Evolutionary conservation across 2,113 vertebrate genomes (phyloP).

Genomic region (Neoarius graeffei): DNA sequence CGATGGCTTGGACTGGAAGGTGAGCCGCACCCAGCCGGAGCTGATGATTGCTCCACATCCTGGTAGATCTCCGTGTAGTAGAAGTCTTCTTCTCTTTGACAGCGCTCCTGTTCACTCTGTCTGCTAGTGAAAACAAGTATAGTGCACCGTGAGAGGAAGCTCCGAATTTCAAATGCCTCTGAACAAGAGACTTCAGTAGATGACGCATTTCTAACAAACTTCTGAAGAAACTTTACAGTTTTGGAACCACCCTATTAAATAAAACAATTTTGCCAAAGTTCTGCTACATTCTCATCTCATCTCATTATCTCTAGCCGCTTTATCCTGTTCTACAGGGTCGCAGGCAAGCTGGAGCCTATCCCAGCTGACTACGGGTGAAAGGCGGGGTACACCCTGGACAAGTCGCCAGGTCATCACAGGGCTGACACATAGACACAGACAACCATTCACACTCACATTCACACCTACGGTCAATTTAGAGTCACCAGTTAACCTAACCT

Average conservation of each 20-base stretch:
- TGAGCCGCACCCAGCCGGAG: constrained; percentile 43
- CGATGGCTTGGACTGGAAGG: constrained; percentile 52
- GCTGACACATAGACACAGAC: no score
- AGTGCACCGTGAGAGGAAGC: neutral
- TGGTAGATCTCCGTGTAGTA: constrained; percentile 88
- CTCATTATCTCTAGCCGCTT: no score
- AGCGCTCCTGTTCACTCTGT: constrained; percentile 74
- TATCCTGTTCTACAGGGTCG: no score
- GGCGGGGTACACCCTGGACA: no score
- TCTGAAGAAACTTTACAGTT: neutral
- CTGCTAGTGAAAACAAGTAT: constrained; percentile 49
- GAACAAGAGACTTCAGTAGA: neutral
- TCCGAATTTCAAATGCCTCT: neutral
- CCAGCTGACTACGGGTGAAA: no score
- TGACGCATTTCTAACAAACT: neutral
- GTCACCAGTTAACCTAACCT: no score
- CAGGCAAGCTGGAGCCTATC: no score
- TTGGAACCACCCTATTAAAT: neutral
- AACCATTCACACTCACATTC: no score
- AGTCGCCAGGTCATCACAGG: no score
- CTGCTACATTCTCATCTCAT: neutral
- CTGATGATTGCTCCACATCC: constrained; percentile 37
- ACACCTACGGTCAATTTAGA: no score
- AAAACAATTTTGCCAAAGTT: neutral
- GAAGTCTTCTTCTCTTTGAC: constrained; percentile 85